phyloP scores from a whole-genome alignment of 1,140 invertebrate genomes.

The Drosophila elegans region DNA sequence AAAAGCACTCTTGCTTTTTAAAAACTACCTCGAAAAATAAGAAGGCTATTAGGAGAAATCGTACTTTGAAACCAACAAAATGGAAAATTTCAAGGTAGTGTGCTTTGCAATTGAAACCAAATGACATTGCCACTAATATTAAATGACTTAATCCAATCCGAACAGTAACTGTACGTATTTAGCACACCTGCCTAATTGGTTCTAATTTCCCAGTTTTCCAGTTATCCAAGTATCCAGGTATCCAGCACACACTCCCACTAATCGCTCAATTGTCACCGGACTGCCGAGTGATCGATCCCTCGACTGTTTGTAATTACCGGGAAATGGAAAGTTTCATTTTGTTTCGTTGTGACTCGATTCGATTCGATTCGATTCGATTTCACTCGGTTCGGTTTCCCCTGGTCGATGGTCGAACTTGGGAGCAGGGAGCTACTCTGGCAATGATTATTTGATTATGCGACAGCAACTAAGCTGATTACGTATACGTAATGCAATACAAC shows the following conservation, averaged over 20 bases:
- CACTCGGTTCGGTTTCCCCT: conserved; percentile 3
- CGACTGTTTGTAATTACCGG: not conserved
- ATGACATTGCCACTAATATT: not conserved
- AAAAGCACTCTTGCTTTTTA: not conserved
- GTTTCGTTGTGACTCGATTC: not conserved
- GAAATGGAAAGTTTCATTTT: not conserved
- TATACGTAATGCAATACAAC: conserved; percentile 52
- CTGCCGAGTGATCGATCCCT: conserved; percentile 4
- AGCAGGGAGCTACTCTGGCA: conserved; percentile 5
- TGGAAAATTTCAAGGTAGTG: too few relatives aligned
- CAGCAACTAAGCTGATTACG: conserved; percentile 65
- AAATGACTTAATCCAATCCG: not conserved
- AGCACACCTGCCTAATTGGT: not conserved
- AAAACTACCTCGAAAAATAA: too few relatives aligned
- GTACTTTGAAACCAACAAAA: too few relatives aligned
- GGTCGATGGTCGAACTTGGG: conserved; percentile 5
- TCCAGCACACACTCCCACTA: conserved; percentile 4
- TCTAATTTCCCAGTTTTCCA: not conserved
- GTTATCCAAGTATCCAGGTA: too few relatives aligned
- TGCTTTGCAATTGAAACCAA: not conserved
- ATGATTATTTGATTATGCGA: conserved; percentile 70
- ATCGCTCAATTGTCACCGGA: conserved; percentile 26
- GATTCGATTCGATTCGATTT: conserved; percentile 1
- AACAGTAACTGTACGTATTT: conserved; percentile 8
- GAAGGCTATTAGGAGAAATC: too few relatives aligned